These are phyloP conservation scores for Pollicipes pollicipes DNA, from an alignment of 1,140 invertebrate genomes.

Conservation along the genomic window DNA sequence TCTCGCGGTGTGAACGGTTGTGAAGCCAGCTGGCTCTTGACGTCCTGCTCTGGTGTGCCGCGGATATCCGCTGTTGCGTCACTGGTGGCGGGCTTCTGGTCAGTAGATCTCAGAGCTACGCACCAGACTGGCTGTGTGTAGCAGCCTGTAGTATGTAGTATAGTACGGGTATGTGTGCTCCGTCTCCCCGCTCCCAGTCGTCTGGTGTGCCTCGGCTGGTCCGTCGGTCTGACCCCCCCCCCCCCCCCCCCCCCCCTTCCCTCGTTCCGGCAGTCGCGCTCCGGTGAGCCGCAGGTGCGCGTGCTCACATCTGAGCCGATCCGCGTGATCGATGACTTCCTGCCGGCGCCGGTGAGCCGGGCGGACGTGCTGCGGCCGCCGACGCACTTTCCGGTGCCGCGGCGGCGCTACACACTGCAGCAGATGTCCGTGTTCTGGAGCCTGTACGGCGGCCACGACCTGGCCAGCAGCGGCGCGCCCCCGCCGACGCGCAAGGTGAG, in stretches of 20 bases:
- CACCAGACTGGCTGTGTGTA: no score
- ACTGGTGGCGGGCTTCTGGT: no score
- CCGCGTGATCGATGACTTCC: slow-evolving; percentile 71
- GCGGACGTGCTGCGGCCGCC: slow-evolving; percentile 65
- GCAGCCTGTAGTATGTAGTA: no score
- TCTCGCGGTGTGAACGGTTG: no score
- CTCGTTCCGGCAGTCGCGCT: slow-evolving; percentile 18
- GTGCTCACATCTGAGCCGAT: slow-evolving; percentile 50
- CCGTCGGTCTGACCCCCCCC: slow-evolving; percentile 44
- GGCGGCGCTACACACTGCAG: slow-evolving; percentile 59
- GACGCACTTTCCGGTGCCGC: slow-evolving; percentile 55
- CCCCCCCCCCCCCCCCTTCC: no score
- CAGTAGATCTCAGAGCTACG: no score
- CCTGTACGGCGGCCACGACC: slow-evolving; percentile 81
- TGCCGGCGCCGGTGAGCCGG: slow-evolving; percentile 53
- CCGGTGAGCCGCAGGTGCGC: slow-evolving; percentile 49
- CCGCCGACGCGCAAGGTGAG: slow-evolving; percentile 50
- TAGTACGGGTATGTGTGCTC: no score
- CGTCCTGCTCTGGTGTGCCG: no score
- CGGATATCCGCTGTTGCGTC: no score
- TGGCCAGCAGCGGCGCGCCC: slow-evolving; percentile 28
- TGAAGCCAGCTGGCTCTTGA: no score
- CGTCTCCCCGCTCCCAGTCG: no score
- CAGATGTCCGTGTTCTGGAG: slow-evolving; percentile 84
- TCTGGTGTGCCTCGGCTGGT: slow-evolving; percentile 54